Percentiles rank a stretch among this genome's conserved stretches.
Evolutionary conservation across 2,797 vertebrate species (phyloP).

Genomic region (Odontamblyopus rebecca): DNA sequence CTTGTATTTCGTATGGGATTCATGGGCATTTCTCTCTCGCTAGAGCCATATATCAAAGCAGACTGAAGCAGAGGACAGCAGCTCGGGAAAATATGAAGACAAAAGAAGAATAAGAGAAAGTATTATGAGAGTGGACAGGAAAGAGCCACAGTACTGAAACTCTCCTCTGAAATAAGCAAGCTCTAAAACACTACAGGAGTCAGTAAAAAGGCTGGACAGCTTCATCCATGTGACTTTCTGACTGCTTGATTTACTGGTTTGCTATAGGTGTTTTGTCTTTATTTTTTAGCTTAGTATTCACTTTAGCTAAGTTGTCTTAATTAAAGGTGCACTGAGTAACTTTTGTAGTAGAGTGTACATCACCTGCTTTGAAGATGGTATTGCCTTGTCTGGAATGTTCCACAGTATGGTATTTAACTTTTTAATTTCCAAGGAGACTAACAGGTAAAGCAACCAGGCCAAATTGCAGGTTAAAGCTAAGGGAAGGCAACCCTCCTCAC

Average conservation of each 20-base stretch:
- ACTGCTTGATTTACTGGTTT: slow-evolving; percentile 57
- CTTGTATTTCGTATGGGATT: slow-evolving; percentile 68
- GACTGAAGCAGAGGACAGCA: slow-evolving; percentile 80
- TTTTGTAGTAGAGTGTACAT: background rate
- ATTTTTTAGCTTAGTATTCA: background rate
- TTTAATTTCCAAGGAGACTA: background rate
- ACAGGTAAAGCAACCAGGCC: background rate
- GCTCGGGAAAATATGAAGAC: slow-evolving; percentile 80
- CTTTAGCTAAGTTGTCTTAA: slow-evolving; percentile 48
- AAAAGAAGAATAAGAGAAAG: slow-evolving; percentile 78
- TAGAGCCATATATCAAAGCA: slow-evolving; percentile 81
- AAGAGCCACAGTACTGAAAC: slow-evolving; percentile 68
- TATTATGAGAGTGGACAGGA: slow-evolving; percentile 74
- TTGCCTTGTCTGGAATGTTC: background rate
- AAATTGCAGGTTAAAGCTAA: too few relatives aligned
- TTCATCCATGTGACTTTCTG: slow-evolving; percentile 55
- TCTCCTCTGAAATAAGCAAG: slow-evolving; percentile 64
- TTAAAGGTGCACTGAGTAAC: slow-evolving; percentile 20
- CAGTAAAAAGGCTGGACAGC: slow-evolving; percentile 59
- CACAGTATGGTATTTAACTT: background rate
- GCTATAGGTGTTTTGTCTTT: slow-evolving; percentile 13
- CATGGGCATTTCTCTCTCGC: slow-evolving; percentile 82
- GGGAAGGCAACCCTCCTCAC: too few relatives aligned
- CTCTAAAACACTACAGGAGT: slow-evolving; percentile 58
- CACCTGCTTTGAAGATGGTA: background rate